Percentiles rank a stretch among this genome's conserved stretches.
Conservation (phyloP, 1,140 invertebrate species). For the Pseudobourletiella spinata region DNA sequence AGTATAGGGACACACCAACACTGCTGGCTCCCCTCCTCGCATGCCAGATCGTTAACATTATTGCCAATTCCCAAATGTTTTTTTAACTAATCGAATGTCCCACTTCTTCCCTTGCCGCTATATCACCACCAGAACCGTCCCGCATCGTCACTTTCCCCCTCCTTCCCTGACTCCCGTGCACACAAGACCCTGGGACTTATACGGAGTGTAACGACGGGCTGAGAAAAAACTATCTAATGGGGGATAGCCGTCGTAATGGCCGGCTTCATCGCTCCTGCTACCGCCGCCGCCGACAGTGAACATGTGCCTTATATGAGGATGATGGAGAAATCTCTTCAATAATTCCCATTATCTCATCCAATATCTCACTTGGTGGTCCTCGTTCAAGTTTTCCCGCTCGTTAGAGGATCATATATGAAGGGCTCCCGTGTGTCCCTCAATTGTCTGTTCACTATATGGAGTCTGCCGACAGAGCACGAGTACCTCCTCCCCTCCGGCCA, state of each 20-base stretch:
- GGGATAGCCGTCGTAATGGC: neutral
- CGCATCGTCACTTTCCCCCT: too few relatives aligned
- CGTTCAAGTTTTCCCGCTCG: neutral
- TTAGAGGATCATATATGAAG: neutral
- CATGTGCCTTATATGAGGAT: too few relatives aligned
- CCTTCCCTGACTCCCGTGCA: neutral
- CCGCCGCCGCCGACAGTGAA: too few relatives aligned
- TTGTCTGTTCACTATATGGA: neutral
- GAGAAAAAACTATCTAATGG: neutral
- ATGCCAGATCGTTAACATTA: too few relatives aligned
- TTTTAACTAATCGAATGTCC: too few relatives aligned
- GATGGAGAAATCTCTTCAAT: neutral
- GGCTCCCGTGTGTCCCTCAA: neutral
- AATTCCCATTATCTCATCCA: neutral
- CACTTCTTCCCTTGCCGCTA: too few relatives aligned
- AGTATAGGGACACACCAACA: too few relatives aligned
- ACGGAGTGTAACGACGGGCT: neutral
- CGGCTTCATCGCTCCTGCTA: too few relatives aligned
- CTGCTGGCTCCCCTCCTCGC: too few relatives aligned
- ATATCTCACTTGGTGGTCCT: neutral
- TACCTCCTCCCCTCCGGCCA: neutral
- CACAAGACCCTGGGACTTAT: neutral
- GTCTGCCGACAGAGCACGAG: neutral
- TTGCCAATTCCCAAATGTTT: too few relatives aligned
- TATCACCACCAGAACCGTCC: too few relatives aligned